Evolutionary conservation across 2,888 invertebrate genomes (phyloP).

Genomic region (Labia minor): DNA sequence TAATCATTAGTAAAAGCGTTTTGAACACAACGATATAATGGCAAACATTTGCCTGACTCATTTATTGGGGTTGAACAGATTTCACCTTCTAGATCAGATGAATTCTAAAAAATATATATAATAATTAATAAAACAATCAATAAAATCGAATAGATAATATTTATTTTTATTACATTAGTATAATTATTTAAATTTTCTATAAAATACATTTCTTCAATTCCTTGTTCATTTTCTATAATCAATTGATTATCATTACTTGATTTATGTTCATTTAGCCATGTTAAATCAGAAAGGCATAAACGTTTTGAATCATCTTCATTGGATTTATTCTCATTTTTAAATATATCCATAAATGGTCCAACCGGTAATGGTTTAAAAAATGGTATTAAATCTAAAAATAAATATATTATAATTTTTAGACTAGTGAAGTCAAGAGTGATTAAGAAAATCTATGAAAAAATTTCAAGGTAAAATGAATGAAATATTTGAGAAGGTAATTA

Average conservation of each 20-base stretch:
- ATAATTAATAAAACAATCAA: neutral
- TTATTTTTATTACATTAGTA: neutral
- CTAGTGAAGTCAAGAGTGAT: neutral
- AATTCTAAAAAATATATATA: neutral
- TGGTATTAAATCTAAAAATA: neutral
- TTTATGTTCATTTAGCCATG: neutral
- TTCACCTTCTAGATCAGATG: neutral
- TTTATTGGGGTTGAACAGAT: constrained; percentile 22
- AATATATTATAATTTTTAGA: too few relatives aligned
- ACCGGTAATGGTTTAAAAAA: neutral
- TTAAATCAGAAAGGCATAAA: neutral
- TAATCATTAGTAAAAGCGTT: constrained; percentile 22
- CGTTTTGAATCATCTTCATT: neutral
- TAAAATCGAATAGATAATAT: neutral
- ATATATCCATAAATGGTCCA: neutral
- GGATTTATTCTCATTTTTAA: neutral
- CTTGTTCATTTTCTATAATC: neutral
- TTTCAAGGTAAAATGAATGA: neutral
- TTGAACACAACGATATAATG: constrained; percentile 22
- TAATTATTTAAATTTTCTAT: neutral
- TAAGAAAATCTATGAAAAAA: neutral
- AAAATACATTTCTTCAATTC: neutral
- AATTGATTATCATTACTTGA: neutral
- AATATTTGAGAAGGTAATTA: neutral
- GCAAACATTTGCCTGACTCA: constrained; percentile 21